Evolutionary conservation across 2,888 invertebrate species (phyloP), one percentile per base, ranked within the genome.

Genomic region (Agrilus mali): DNA sequence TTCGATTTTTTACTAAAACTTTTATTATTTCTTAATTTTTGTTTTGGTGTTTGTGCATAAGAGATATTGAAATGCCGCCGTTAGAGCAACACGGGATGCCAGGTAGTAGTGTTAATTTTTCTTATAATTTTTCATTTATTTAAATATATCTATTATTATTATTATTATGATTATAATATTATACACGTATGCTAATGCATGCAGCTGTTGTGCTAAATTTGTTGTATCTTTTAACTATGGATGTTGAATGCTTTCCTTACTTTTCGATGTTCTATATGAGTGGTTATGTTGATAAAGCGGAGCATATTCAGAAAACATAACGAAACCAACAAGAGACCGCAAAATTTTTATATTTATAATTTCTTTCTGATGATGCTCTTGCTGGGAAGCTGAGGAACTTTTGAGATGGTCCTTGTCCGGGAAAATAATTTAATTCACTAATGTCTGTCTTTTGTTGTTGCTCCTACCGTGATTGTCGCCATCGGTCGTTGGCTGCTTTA

Each of bases 401-500:
- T 86, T 86, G 86, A 86, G 86, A 86, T 86, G 86, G 86, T 86
- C 86, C 86, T 85, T 82, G 82, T 61, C 55, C 60, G 59, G 54
- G 54, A 56, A 70, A 54, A 54, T 56, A 57, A 59, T 52, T 55
- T 55, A 47, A 53, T 55, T 69, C 68, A 77, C 76, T 77, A 77
- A 77, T 77, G 65, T 73, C 71, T 74, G 62, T 77, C 75, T 59
- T 72, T 72, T 63, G 64, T 64, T 68, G 74, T 78, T 74, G 77
- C 73, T 60, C 57, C 61, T 63, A 58, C 60, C 60, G 60, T 58
- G 58, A 63, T 61, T 64, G 63, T 67, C 64, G 63, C 64, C 79
- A 75, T 78, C 76, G 69, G 70, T 72, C 77, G 74, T 74, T 74
- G 74, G 78, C 76, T 71, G 75, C 75, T 72, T 70, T 67, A 74